A percentile compares a stretch with the other conserved stretches of the same genome.
Evolutionary conservation across 2,888 invertebrate species (phyloP).

Genomic region (Mamestra brassicae): DNA sequence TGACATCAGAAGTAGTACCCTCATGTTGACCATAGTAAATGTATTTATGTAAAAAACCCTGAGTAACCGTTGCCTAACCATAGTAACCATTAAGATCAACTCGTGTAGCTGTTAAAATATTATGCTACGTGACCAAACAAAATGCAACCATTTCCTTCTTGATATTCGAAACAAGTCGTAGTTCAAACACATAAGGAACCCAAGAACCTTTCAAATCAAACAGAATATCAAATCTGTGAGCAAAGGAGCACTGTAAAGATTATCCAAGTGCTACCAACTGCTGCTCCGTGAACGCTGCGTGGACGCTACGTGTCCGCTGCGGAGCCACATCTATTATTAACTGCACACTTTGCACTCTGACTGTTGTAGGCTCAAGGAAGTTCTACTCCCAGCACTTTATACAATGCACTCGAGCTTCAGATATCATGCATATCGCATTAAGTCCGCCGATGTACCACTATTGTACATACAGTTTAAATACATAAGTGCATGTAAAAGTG

Average conservation of each 20-base stretch:
- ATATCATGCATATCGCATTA: not conserved
- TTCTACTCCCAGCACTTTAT: not conserved
- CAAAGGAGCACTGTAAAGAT: slow-evolving; percentile 25
- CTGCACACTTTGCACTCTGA: slow-evolving; percentile 10
- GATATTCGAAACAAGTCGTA: not conserved
- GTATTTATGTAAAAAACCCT: too few species aligned
- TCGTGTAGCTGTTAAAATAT: too few species aligned
- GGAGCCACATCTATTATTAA: slow-evolving; percentile 27
- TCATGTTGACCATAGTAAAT: too few species aligned
- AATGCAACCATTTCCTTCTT: not conserved
- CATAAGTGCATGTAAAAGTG: not conserved
- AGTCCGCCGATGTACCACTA: not conserved
- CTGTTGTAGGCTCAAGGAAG: not conserved
- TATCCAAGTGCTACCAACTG: slow-evolving; percentile 3
- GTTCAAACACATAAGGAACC: not conserved
- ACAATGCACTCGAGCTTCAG: not conserved
- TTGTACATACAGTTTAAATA: not conserved
- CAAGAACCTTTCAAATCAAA: slow-evolving; percentile 17
- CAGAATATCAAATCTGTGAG: slow-evolving; percentile 32
- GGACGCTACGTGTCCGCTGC: not conserved
- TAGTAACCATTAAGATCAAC: not conserved
- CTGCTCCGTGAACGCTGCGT: not conserved
- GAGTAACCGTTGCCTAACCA: not conserved
- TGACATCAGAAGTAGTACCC: too few species aligned
- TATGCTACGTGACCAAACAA: too few species aligned